Conservation (phyloP, 1,140 invertebrate species). For the Globodera rostochiensis region DNA sequence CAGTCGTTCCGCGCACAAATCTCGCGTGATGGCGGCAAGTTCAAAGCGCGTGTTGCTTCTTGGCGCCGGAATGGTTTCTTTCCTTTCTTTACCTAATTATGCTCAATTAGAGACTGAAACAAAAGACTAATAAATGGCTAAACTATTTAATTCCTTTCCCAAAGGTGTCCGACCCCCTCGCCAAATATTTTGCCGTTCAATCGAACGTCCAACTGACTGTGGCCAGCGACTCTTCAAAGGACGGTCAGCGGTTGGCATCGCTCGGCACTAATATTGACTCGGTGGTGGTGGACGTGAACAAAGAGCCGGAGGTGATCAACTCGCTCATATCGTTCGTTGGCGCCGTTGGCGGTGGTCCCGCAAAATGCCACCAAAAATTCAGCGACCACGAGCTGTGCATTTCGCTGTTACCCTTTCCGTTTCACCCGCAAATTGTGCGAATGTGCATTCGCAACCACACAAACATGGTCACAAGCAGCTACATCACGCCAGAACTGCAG, state of each 20-base stretch:
- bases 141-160: too few relatives aligned
- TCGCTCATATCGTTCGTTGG: slow-evolving; percentile 71
- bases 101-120: too few relatives aligned
- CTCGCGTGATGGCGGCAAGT: slow-evolving; percentile 47
- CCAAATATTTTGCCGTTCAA: slow-evolving; percentile 88
- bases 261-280: slow-evolving; percentile 80
- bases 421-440: slow-evolving; percentile 82
- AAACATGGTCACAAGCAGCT: slow-evolving; percentile 95
- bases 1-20: slow-evolving; percentile 55
- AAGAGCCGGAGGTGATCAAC: slow-evolving; percentile 75
- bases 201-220: slow-evolving; percentile 78
- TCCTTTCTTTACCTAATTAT: not conserved
- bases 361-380: slow-evolving; percentile 10
- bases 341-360: not conserved
- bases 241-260: slow-evolving; percentile 79
- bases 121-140: too few relatives aligned
- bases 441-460: slow-evolving; percentile 81
- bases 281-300: slow-evolving; percentile 75
- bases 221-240: slow-evolving; percentile 83
- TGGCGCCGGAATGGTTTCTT: slow-evolving; percentile 85
- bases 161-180: slow-evolving; percentile 76
- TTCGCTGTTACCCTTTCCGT: slow-evolving; percentile 83
- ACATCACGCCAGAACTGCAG: slow-evolving; percentile 81
- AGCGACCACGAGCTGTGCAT: slow-evolving; percentile 79
- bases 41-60: slow-evolving; percentile 78